Conservation (phyloP, 2,888 invertebrate genomes). For the Thelaira solivaga region DNA sequence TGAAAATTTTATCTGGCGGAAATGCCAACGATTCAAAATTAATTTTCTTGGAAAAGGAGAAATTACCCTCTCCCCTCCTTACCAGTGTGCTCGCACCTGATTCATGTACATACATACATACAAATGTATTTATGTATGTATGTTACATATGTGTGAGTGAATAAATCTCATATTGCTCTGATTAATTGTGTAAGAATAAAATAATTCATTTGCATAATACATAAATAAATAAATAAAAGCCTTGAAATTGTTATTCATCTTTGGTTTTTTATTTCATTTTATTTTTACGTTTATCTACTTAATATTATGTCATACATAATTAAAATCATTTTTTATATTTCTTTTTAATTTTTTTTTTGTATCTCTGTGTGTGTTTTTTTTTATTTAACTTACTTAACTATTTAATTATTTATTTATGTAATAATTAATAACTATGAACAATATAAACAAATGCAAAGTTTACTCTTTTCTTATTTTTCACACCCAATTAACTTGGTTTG, state of each 20-base stretch:
- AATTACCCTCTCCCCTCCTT: too few species aligned
- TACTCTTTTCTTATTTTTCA: conserved; percentile 44
- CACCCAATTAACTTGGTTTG: conserved; percentile 48
- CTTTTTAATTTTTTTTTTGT: too few species aligned
- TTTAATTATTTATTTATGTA: conserved; percentile 57
- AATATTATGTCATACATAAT: conserved; percentile 63
- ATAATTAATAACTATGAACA: conserved; percentile 63
- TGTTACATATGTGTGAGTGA: too few species aligned
- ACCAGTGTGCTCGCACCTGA: too few species aligned
- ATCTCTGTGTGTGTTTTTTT: conserved; percentile 12
- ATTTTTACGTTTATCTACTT: conserved; percentile 62
- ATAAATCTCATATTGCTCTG: too few species aligned
- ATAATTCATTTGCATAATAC: too few species aligned
- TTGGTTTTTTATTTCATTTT: conserved; percentile 44
- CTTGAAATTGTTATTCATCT: conserved; percentile 34
- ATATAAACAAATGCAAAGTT: conserved; percentile 63
- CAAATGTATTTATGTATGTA: too few species aligned
- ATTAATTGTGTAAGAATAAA: too few species aligned
- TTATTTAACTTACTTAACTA: conserved; percentile 60
- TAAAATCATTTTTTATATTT: conserved; percentile 62
- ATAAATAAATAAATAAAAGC: background rate
- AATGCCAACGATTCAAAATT: too few species aligned
- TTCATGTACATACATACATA: too few species aligned
- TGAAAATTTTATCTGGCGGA: too few species aligned
- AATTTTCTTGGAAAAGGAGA: too few species aligned